These are phyloP conservation scores for Xiphophorus couchianus DNA, from an alignment of 2,113 vertebrate genomes.

Conservation along the genomic window DNA sequence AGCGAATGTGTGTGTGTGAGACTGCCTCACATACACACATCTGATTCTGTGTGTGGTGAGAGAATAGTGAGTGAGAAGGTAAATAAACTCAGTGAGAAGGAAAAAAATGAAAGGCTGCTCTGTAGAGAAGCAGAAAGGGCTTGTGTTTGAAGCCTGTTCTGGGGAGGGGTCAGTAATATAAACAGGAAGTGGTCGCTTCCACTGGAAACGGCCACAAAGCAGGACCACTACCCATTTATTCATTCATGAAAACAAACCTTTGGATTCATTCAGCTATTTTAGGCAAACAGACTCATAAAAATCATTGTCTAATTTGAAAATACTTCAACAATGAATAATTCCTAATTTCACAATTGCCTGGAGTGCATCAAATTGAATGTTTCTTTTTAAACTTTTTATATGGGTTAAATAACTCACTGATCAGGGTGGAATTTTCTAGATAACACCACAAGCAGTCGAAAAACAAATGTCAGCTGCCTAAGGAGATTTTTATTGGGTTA, in stretches of 20 bases:
- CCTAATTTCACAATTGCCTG: too few relatives aligned
- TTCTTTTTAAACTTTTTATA: too few relatives aligned
- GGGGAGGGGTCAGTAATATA: constrained; percentile 71
- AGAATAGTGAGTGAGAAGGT: constrained; percentile 60
- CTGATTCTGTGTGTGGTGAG: constrained; percentile 58
- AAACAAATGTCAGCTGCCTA: too few relatives aligned
- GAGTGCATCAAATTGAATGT: too few relatives aligned
- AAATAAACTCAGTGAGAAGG: constrained; percentile 57
- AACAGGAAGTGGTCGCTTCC: constrained; percentile 81
- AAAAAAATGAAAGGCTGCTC: constrained; percentile 69
- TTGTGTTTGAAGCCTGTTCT: constrained; percentile 66
- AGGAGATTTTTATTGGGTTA: too few relatives aligned
- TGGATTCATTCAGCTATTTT: neutral
- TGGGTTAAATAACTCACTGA: too few relatives aligned
- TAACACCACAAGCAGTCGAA: too few relatives aligned
- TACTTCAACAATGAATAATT: too few relatives aligned
- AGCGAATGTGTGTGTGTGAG: constrained; percentile 13
- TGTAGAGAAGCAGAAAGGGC: constrained; percentile 63
- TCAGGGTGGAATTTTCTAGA: too few relatives aligned
- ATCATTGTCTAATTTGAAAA: too few relatives aligned
- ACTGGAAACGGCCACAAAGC: constrained; percentile 43
- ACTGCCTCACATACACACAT: constrained; percentile 13
- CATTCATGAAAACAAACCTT: neutral
- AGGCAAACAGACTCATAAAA: neutral
- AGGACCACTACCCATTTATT: constrained; percentile 3